These are phyloP conservation scores for Drosophila neonasuta DNA, from an alignment of 2,888 invertebrate species.

Conservation along the genomic window DNA sequence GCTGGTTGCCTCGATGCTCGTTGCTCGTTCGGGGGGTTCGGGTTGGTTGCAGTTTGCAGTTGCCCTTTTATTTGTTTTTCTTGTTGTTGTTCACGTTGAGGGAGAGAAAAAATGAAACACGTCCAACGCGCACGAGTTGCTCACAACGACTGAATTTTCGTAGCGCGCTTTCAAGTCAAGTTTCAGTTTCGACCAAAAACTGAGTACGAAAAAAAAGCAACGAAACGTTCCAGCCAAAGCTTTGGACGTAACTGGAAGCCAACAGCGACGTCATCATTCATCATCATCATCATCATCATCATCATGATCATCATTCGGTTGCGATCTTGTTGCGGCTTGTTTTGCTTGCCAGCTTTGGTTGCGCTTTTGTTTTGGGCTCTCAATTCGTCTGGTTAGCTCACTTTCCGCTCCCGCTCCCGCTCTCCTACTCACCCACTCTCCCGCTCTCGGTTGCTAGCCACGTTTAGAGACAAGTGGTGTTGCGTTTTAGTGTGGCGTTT, in stretches of 20 bases:
- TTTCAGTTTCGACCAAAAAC: conserved; percentile 33
- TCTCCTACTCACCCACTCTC: neutral
- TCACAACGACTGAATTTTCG: conserved; percentile 66
- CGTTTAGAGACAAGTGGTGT: conserved; percentile 13
- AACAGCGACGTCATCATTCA: conserved; percentile 62
- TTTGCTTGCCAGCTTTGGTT: conserved; percentile 62
- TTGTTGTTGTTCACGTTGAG: conserved; percentile 9
- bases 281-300: conserved; percentile 1
- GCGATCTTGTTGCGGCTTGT: conserved; percentile 62
- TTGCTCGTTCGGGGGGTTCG: conserved; percentile 27
- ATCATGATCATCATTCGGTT: conserved; percentile 23
- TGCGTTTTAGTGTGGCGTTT: conserved; percentile 59
- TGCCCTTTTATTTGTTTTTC: conserved; percentile 38
- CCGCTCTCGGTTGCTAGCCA: conserved; percentile 4
- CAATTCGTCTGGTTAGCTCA: conserved; percentile 43
- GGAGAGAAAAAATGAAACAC: conserved; percentile 38
- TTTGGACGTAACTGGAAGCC: conserved; percentile 57
- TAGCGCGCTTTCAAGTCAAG: conserved; percentile 46
- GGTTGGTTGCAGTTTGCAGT: conserved; percentile 46
- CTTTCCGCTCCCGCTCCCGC: neutral
- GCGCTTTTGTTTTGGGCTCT: conserved; percentile 65
- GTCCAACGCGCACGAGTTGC: conserved; percentile 73
- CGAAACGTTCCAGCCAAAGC: conserved; percentile 35
- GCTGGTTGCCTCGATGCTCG: conserved; percentile 16
- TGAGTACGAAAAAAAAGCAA: neutral